Evolutionary conservation across 2,113 vertebrate species (phyloP).

Genomic region (Eulacestoma nigropectus): DNA sequence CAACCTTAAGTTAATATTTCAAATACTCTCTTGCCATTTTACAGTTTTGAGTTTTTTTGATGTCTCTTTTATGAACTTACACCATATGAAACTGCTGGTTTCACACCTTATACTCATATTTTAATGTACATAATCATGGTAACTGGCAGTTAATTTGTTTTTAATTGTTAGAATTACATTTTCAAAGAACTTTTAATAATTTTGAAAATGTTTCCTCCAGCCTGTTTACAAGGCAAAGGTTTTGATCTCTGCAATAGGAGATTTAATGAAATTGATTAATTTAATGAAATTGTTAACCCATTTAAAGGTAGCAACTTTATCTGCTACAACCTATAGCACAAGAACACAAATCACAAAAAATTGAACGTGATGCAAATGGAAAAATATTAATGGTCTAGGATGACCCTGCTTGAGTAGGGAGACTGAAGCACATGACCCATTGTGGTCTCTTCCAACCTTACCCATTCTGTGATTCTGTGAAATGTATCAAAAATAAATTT

Average conservation of each 20-base stretch:
- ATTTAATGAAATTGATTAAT: neutral
- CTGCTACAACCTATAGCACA: neutral
- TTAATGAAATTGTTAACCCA: neutral
- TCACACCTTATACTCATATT: slow-evolving; percentile 31
- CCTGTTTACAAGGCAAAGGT: neutral
- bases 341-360: neutral
- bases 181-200: slow-evolving; percentile 44
- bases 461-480: neutral
- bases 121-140: slow-evolving; percentile 10
- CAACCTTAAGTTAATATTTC: neutral
- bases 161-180: slow-evolving; percentile 24
- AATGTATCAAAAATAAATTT: neutral
- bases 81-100: neutral
- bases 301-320: neutral
- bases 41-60: slow-evolving; percentile 10
- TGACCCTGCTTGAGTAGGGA: neutral
- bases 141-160: slow-evolving; percentile 31
- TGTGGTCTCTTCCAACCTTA: neutral
- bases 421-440: neutral
- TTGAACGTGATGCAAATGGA: neutral
- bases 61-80: slow-evolving; percentile 1
- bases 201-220: slow-evolving; percentile 15
- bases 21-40: slow-evolving; percentile 33
- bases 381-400: neutral
- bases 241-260: neutral